phyloP scores from a whole-genome alignment of 2,797 vertebrate genomes.

The Gastrophryne carolinensis region DNA sequence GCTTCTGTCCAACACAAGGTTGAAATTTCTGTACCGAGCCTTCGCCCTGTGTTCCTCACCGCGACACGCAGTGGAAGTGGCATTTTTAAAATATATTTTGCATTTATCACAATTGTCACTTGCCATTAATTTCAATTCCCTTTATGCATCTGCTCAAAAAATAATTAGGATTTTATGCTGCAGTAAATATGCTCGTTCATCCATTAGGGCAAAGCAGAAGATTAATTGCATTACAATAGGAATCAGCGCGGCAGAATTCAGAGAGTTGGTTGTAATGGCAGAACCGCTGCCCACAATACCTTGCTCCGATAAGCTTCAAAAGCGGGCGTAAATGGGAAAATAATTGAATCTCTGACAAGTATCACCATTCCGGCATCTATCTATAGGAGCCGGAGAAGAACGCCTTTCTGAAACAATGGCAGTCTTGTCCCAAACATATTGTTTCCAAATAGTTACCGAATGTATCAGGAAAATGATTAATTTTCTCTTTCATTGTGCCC shows the following conservation, averaged over 20 bases:
- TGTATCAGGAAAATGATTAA: constrained; percentile 7
- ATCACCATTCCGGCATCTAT: constrained; percentile 27
- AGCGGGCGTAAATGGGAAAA: constrained; percentile 63
- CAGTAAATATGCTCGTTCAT: constrained; percentile 75
- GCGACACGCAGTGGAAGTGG: constrained; percentile 53
- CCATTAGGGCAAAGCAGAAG: constrained; percentile 70
- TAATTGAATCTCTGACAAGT: constrained; percentile 61
- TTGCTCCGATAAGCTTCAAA: constrained; percentile 65
- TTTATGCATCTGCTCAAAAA: constrained; percentile 71
- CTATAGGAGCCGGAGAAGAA: constrained; percentile 16
- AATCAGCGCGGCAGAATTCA: constrained; percentile 56
- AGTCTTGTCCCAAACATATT: constrained; percentile 1
- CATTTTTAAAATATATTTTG: constrained; percentile 66
- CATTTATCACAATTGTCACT: constrained; percentile 71
- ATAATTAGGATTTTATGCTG: constrained; percentile 77
- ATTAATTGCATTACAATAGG: constrained; percentile 75
- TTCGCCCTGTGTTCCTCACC: not conserved
- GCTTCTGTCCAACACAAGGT: not conserved
- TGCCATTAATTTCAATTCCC: constrained; percentile 70
- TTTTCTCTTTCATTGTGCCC: constrained; percentile 1
- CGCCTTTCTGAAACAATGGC: constrained; percentile 22
- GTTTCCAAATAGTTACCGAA: not conserved
- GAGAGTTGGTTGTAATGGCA: constrained; percentile 60
- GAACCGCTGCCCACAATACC: constrained; percentile 63
- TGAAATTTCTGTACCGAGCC: not conserved